A percentile compares a stretch with the other conserved stretches of the same genome.
Conservation (phyloP, 2,113 vertebrate species). For the Pseudorhombus dupliciocellatus region DNA sequence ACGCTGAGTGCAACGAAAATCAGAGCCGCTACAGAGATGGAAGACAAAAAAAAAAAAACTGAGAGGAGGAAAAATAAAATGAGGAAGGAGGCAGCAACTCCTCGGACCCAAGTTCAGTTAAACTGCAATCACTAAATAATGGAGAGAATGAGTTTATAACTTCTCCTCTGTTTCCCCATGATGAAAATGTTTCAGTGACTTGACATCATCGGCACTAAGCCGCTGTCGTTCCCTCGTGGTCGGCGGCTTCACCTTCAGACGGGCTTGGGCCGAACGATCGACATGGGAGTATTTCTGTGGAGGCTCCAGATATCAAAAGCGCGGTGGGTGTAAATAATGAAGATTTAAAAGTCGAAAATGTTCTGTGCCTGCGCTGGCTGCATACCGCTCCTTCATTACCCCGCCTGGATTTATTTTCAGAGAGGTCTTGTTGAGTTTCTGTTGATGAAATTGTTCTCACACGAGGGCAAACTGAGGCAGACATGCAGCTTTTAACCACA, state of each 20-base stretch:
- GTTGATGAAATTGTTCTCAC: constrained; percentile 72
- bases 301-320: constrained; percentile 58
- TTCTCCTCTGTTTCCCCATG: constrained; percentile 55
- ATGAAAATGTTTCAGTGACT: constrained; percentile 72
- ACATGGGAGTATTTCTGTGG: constrained; percentile 33
- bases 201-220: constrained; percentile 70
- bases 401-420: not conserved
- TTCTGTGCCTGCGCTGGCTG: constrained; percentile 19
- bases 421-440: constrained; percentile 46
- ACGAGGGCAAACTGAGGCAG: constrained; percentile 43
- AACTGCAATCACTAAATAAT: constrained; percentile 65
- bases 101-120: constrained; percentile 39
- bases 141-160: constrained; percentile 63
- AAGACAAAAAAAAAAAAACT: constrained; percentile 31
- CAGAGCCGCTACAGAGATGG: constrained; percentile 14
- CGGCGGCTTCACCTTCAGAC: constrained; percentile 64
- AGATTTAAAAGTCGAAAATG: constrained; percentile 57
- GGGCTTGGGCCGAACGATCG: constrained; percentile 12
- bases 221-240: constrained; percentile 44
- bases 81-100: constrained; percentile 9
- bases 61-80: not conserved
- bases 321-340: constrained; percentile 62
- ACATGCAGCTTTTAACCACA: constrained; percentile 62
- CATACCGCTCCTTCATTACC: constrained; percentile 51
- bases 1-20: constrained; percentile 46